Base-by-base conservation (phyloP, 2,113 vertebrate species). In the Pterophyllum scalare region DNA sequence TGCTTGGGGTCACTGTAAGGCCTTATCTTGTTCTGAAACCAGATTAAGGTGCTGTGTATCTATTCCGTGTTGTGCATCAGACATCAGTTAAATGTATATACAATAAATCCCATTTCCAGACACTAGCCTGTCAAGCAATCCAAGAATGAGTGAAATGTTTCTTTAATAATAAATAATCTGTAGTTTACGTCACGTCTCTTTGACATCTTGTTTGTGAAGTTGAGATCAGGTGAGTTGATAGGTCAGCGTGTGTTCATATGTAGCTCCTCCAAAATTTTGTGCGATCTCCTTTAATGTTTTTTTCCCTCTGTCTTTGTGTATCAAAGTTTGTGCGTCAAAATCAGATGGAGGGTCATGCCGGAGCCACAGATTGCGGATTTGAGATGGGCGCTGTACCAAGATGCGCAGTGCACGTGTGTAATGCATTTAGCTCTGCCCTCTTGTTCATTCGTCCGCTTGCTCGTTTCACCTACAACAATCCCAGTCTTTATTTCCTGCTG, bases 401-500 rank as follows among this genome's bases (percentile, higher is more conserved):
- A 28, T 57, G n/a, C 33, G 0, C 62, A 43, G 15, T 12, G 14
- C 31, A 19, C 3, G 22, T 46, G 62, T 43, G 12, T 62, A 14
- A 3, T 31, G 17, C 6, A 1, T 76, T 64, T 19, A 28, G 19
- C 46, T n/a, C 17, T 14, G 4, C 8, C 20, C 17, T 28, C 43
- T 70, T 7, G 46, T 5, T 19, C 65, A 28, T 49, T 70, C 2
- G 40, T 31, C 65, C 9, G 6, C 59, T 83, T 46, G 56, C 65
- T 86, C 74, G 58, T 67, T 75, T 90, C 76, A 87, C 81, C 74
- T 77, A 0, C 59, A 79, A 94, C 93, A 93, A 75, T 93, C 87
- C 75, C 43, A 14, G 65, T 77, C 93, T 91, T 94, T 93, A 84
- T 91, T 87, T 82, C 87, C 88, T 60, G 52, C 85, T 43, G 79